Evolutionary conservation across 2,888 invertebrate genomes (phyloP), one percentile per base, ranked within the genome.

Genomic region (Nomada lathburiana): DNA sequence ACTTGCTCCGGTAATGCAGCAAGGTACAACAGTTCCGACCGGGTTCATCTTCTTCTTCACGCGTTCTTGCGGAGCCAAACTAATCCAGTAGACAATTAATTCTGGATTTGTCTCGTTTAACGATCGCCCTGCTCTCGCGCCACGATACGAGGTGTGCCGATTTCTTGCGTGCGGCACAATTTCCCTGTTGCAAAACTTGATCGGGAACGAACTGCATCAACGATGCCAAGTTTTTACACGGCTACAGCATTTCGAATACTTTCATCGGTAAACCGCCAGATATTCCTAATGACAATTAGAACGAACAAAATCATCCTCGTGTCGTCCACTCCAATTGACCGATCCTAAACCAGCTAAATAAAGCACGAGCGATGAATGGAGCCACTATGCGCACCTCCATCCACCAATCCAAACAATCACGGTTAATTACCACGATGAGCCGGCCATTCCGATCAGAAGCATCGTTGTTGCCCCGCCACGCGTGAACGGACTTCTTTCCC

Each of bases 381-480:
- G 3, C 18, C 18, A 36, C 10, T 20, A 23, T 42, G 9, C 52
- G n/a, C 3, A 3, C 62, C 2, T 26, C 26, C 13, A 13, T n/a
- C 2, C 59, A 2, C 13, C n/a, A 5, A 52, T 11, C 29, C 44
- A 55, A 69, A 69, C 80, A 59, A 72, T 77, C 67, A 62, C 36
- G 7, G 65, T 52, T 77, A 80, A 77, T 77, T 69, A 69, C 36
- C 68, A 11, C 23, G 47, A 81, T 59, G 73, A 75, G 11, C 53
- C 53, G 55, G 65, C 59, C 63, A 47, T 78, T 79, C 60, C 78
- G 57, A 78, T 76, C 26, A 68, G 73, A 75, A 76, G 71, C 76
- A 47, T 78, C 72, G 69, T 83, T 71, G 82, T 86, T 67, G 36
- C 53, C 53, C 80, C n/a, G 76, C 80, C 85, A 74, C 73, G 82